Conservation (phyloP, 2,113 vertebrate species). For the Catharus fuscescens region DNA sequence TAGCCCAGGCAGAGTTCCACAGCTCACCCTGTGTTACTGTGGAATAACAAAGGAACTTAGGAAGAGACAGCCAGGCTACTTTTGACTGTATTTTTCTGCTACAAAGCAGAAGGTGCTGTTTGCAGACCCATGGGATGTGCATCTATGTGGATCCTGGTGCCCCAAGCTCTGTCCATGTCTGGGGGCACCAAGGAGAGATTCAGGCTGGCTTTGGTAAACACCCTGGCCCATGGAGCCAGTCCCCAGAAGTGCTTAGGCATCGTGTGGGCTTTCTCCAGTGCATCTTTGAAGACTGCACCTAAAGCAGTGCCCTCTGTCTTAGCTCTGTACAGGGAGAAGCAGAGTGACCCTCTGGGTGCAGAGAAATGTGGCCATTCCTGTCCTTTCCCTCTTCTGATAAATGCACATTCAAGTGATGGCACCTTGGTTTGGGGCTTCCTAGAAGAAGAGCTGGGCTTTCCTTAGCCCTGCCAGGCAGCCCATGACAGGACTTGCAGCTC, state of each 20-base stretch:
- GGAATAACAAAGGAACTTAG: not conserved
- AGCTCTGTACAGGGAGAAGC: not conserved
- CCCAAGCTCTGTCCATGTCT: fast-evolving
- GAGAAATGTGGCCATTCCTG: not conserved
- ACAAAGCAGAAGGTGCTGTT: not conserved
- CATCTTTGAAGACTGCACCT: not conserved
- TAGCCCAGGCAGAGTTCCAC: not conserved
- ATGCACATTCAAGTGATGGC: not conserved
- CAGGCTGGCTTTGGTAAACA: not conserved
- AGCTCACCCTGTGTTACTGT: not conserved
- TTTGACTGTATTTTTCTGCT: not conserved
- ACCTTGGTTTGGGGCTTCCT: not conserved
- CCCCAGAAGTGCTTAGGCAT: not conserved
- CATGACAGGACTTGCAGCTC: not conserved
- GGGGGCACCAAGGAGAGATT: fast-evolving
- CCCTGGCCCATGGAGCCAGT: fast-evolving
- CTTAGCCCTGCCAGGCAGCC: not conserved
- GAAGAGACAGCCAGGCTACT: not conserved
- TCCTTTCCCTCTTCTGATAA: not conserved
- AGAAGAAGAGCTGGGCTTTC: not conserved
- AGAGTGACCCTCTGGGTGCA: not conserved
- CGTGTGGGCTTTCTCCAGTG: not conserved
- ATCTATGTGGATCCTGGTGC: not conserved
- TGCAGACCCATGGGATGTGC: not conserved
- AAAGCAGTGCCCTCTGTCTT: not conserved